Percentiles rank a stretch among this genome's conserved stretches.
These are phyloP conservation scores for Heterochromis multidens DNA, from an alignment of 2,113 vertebrate genomes.

Conservation along the genomic window DNA sequence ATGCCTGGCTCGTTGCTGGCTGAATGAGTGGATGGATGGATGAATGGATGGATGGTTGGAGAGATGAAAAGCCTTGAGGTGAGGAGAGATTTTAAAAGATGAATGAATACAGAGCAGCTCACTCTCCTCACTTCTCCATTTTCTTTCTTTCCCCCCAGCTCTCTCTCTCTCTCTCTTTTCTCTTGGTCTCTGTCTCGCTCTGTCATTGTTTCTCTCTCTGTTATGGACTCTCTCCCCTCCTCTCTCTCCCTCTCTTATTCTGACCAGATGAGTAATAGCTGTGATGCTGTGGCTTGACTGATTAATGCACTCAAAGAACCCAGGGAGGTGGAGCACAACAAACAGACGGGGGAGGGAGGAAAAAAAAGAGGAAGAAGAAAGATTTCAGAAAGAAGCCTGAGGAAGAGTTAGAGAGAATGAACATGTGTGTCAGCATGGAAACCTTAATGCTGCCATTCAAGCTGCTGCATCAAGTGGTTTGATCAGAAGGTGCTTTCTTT, in stretches of 20 bases:
- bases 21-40: constrained; percentile 48
- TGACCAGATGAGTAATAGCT: constrained; percentile 72
- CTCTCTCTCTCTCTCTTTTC: neutral
- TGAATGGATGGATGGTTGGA: constrained; percentile 45
- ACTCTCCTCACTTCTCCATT: constrained; percentile 17
- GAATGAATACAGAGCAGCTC: constrained; percentile 52
- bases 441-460: neutral
- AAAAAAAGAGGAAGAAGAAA: neutral
- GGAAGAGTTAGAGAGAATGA: neutral
- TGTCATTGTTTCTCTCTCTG: constrained; percentile 36
- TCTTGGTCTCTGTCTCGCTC: neutral
- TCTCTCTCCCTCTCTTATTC: constrained; percentile 37
- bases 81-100: constrained; percentile 56
- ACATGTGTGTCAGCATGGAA: neutral
- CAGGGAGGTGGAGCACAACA: constrained; percentile 67
- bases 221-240: constrained; percentile 7
- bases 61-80: constrained; percentile 60
- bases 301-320: constrained; percentile 70
- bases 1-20: constrained; percentile 43
- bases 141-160: constrained; percentile 3
- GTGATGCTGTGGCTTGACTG: constrained; percentile 64
- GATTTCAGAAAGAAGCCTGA: constrained; percentile 23
- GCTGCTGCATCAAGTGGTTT: constrained; percentile 29
- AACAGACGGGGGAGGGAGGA: constrained; percentile 35
- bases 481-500: constrained; percentile 26